Percentiles rank a stretch among this genome's conserved stretches.
Evolutionary conservation across 2,888 invertebrate genomes (phyloP).

Genomic region (Limenitis camilla): DNA sequence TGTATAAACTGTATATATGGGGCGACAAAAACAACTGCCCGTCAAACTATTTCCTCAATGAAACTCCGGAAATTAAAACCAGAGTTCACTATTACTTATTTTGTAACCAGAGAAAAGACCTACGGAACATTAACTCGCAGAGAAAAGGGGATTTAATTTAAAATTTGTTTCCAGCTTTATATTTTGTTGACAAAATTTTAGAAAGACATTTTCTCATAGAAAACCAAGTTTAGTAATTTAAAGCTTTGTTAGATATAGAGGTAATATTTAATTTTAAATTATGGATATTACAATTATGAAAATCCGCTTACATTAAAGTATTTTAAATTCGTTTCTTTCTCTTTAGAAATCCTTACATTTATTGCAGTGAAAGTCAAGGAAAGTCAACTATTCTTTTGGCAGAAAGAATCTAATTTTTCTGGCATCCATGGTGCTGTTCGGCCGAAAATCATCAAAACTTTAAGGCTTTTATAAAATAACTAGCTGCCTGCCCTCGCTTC

Average conservation of each 20-base stretch:
- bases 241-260: conserved; percentile 16
- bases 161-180: conserved; percentile 51
- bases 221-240: conserved; percentile 21
- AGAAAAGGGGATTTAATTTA: conserved; percentile 60
- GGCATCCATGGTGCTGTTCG: no score
- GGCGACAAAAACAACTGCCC: conserved; percentile 30
- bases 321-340: not conserved
- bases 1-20: not conserved
- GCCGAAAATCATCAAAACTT: no score
- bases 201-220: conserved; percentile 15
- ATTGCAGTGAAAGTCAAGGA: no score
- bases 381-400: no score
- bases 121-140: conserved; percentile 58
- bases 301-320: not conserved
- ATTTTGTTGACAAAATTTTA: conserved; percentile 42
- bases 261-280: conserved; percentile 9
- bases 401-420: no score
- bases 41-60: conserved; percentile 65
- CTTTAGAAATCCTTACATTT: no score
- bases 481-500: not conserved
- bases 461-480: not conserved
- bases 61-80: conserved; percentile 67
- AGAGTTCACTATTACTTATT: no score
- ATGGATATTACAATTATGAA: not conserved
- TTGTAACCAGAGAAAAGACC: conserved; percentile 61